phyloP scores from a whole-genome alignment of 2,113 vertebrate species.

The Phyllostomus discolor region DNA sequence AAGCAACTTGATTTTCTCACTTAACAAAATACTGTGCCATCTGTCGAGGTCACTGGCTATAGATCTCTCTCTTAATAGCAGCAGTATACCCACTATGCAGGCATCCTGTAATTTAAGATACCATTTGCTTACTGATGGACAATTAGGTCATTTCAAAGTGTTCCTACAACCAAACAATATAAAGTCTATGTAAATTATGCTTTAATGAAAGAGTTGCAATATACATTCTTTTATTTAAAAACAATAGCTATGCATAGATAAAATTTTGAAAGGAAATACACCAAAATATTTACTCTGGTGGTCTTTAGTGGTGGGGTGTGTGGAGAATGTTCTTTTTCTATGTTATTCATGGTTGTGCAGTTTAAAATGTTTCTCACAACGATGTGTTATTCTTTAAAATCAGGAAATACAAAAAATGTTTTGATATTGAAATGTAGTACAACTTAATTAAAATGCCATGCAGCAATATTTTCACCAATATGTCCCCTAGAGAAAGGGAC shows the following conservation, averaged over 20 bases:
- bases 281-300: constrained; percentile 19
- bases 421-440: background rate
- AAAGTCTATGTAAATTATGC: background rate
- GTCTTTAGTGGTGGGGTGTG: background rate
- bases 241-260: background rate
- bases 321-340: background rate
- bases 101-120: background rate
- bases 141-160: background rate
- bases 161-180: background rate
- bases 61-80: background rate
- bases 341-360: background rate
- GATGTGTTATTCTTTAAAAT: background rate
- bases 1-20: background rate
- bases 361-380: background rate
- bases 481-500: no score
- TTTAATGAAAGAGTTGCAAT: background rate
- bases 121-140: background rate
- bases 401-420: background rate
- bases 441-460: background rate
- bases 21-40: background rate
- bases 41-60: background rate
- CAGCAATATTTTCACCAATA: no score
- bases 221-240: background rate
- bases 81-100: background rate
- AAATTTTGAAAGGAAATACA: background rate